A percentile compares a stretch with the other conserved stretches of the same genome.
These are phyloP conservation scores for Meteorus sp. DNA, from an alignment of 1,140 invertebrate species.

Conservation along the genomic window DNA sequence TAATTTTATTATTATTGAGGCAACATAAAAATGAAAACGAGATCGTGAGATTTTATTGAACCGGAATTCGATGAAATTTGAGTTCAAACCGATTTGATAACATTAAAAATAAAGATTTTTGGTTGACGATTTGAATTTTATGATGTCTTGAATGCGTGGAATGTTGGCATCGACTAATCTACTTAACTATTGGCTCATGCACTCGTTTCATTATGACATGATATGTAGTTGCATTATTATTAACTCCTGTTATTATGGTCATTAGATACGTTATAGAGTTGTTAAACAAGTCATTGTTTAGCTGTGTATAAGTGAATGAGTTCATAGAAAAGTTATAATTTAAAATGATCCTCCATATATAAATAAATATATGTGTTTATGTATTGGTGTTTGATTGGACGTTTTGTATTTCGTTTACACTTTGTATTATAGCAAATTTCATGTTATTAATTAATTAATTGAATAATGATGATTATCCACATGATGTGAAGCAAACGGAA, in stretches of 20 bases:
- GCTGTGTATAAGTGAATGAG: too few species aligned
- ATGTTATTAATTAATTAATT: too few species aligned
- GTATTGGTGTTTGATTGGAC: too few species aligned
- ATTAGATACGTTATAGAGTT: constrained; percentile 22
- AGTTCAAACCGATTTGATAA: not conserved
- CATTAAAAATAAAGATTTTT: not conserved
- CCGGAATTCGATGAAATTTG: too few species aligned
- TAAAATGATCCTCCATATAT: too few species aligned
- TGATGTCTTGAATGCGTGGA: constrained; percentile 1
- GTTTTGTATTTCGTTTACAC: too few species aligned
- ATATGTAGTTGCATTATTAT: constrained; percentile 25
- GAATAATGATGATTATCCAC: too few species aligned
- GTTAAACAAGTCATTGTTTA: constrained; percentile 2
- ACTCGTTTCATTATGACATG: not conserved
- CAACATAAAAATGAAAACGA: not conserved
- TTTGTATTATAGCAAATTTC: too few species aligned
- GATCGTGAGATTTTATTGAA: not conserved
- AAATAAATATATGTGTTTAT: too few species aligned
- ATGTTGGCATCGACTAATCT: not conserved
- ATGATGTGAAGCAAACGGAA: too few species aligned
- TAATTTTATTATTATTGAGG: too few species aligned
- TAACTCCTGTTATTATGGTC: constrained; percentile 22
- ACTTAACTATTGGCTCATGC: constrained; percentile 15
- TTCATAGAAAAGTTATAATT: too few species aligned
- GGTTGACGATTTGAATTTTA: constrained; percentile 9